Conservation (phyloP, 2,113 vertebrate species). For the Serinus canaria region DNA sequence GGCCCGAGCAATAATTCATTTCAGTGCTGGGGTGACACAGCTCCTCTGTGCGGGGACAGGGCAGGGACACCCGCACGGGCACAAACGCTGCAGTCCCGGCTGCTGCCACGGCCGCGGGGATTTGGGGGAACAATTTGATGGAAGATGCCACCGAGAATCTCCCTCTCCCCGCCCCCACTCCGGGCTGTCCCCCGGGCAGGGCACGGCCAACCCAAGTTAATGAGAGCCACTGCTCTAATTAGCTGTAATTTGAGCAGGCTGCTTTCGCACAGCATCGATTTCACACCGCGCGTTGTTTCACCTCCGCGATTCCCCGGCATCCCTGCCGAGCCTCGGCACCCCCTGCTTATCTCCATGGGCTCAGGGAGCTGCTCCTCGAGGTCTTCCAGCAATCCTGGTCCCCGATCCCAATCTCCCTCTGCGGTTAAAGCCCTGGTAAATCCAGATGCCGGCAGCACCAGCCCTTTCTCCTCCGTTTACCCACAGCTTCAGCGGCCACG, state of each 20-base stretch:
- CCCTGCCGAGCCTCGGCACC: fast-evolving
- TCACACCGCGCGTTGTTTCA: background rate
- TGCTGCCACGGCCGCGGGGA: fast-evolving
- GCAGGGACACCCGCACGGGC: background rate
- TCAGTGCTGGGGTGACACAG: background rate
- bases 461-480: background rate
- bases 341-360: background rate
- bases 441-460: background rate
- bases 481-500: background rate
- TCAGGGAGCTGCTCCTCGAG: background rate
- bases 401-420: background rate
- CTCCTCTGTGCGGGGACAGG: background rate
- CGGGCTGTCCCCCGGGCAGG: background rate
- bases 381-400: background rate
- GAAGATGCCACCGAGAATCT: background rate
- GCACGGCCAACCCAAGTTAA: background rate
- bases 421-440: fast-evolving
- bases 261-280: background rate
- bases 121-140: background rate
- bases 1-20: background rate
- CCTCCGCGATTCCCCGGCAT: fast-evolving
- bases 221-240: background rate
- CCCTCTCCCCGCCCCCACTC: background rate
- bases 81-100: background rate
- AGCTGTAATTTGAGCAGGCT: background rate